These are phyloP conservation scores for Dynastes maya DNA, from an alignment of 2,888 invertebrate species.

Conservation along the genomic window DNA sequence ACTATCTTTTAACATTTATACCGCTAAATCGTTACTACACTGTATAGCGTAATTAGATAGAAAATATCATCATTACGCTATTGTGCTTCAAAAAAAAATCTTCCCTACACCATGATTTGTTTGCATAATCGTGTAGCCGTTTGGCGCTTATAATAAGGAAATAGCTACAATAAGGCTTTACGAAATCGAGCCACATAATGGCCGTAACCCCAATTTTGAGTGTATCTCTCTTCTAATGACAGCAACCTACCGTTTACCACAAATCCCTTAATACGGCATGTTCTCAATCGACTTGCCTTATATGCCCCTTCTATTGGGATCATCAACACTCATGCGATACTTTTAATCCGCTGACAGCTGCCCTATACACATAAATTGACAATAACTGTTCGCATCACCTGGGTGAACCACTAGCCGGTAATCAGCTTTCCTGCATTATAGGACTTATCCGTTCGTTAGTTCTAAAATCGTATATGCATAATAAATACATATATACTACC, in stretches of 20 bases:
- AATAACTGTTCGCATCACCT: conserved; percentile 42
- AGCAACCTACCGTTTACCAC: conserved; percentile 41
- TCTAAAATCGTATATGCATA: conserved; percentile 32
- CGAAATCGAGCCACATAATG: conserved; percentile 33
- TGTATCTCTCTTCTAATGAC: conserved; percentile 44
- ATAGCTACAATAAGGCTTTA: conserved; percentile 27
- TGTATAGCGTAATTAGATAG: neutral
- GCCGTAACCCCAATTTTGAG: conserved; percentile 32
- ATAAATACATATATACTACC: neutral
- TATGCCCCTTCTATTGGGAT: conserved; percentile 25
- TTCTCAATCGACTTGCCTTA: conserved; percentile 47
- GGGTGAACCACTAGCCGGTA: conserved; percentile 31
- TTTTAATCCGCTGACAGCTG: conserved; percentile 45
- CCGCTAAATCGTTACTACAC: neutral
- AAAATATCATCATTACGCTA: neutral
- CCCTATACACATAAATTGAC: conserved; percentile 26
- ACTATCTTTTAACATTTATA: neutral
- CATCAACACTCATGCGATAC: conserved; percentile 47
- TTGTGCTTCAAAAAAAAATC: neutral
- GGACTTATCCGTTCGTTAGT: conserved; percentile 30
- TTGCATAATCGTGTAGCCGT: conserved; percentile 34
- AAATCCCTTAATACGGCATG: conserved; percentile 50
- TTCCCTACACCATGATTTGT: conserved; percentile 14
- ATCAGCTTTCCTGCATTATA: conserved; percentile 36
- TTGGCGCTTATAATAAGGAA: conserved; percentile 29